Evolutionary conservation across 2,888 invertebrate species (phyloP).

Genomic region (Lasius platythorax): DNA sequence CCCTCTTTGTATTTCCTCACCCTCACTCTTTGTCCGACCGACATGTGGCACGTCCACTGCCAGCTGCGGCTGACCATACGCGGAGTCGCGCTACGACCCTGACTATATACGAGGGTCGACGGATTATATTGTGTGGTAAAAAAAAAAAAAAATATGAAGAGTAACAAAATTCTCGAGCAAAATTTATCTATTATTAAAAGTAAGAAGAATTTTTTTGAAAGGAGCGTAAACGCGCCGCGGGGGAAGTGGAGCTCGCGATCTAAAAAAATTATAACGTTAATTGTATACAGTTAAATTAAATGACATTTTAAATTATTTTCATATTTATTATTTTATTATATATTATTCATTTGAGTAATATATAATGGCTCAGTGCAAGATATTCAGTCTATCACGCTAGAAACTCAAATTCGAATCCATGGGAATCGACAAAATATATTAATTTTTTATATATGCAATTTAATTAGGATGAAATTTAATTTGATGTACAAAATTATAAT

Average conservation of each 20-base stretch:
- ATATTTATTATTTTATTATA: too few species aligned
- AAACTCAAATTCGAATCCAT: too few species aligned
- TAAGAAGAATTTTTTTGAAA: neutral
- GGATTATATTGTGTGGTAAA: neutral
- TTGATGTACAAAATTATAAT: too few species aligned
- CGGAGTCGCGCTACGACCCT: conserved; percentile 17
- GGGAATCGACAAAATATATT: too few species aligned
- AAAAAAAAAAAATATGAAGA: conserved; percentile 16
- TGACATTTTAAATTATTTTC: too few species aligned
- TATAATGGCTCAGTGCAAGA: too few species aligned
- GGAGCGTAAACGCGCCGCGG: neutral
- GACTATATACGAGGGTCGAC: neutral
- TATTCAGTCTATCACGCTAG: too few species aligned
- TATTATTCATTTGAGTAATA: too few species aligned
- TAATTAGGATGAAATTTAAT: too few species aligned
- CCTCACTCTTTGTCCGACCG: conserved; percentile 22
- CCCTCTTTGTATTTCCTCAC: conserved; percentile 6
- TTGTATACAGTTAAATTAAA: neutral
- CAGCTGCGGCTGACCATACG: conserved; percentile 48
- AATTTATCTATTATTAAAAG: conserved; percentile 6
- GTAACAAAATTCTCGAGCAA: neutral
- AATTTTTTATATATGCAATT: too few species aligned
- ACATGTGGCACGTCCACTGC: conserved; percentile 28
- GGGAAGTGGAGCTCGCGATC: neutral
- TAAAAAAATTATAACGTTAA: neutral